Evolutionary conservation across 2,113 vertebrate genomes (phyloP), one percentile per base, ranked within the genome.

Genomic region (Triplophysa rosa): DNA sequence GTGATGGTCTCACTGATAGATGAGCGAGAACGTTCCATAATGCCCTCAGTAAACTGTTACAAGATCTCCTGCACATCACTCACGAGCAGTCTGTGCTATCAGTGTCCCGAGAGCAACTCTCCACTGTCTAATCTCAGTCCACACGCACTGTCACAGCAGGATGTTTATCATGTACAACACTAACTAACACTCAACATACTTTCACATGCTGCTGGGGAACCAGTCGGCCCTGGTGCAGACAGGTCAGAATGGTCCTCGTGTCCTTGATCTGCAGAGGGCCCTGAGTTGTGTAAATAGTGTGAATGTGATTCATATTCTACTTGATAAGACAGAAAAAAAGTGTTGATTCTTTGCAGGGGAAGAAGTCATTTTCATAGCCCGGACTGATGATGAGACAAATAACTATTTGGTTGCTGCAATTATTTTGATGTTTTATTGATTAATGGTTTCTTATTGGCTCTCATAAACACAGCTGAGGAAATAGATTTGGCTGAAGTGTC

Each of bases 371-470:
- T 58, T 6, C 17, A 12, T 23, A 6, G 24, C 14, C 26, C 17
- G 23, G 23, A 29, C 23, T 10, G 21, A 45, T n/a, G 71, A 74
- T 63, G 23, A 74, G 23, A 26, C 73, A 65, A 77, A 65, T 62
- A 77, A 77, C 45, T 77, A 65, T 77, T 52, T 74, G 58, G 71
- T 74, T 63, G 14, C 71, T 63, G 40, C 73, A 77, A 54, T 77
- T 77, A 77, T 77, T 77, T 77, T 21, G 62, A 77, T 33, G 73
- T 77, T 77, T 13, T 77, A 77, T 77, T 77, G 73, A 77, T 77
- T 33, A 64, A 77, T 54, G 45, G 7, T 49, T 52, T 77, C 19
- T 14, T 54, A 77, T 77, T 77, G 73, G 73, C 73, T 33, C 23
- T 52, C 16, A 33, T 24, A 64, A 65, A 37, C 19, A 12, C 45